These are phyloP conservation scores for Doryteuthis pealeii DNA, from an alignment of 1,140 invertebrate genomes.

Conservation along the genomic window DNA sequence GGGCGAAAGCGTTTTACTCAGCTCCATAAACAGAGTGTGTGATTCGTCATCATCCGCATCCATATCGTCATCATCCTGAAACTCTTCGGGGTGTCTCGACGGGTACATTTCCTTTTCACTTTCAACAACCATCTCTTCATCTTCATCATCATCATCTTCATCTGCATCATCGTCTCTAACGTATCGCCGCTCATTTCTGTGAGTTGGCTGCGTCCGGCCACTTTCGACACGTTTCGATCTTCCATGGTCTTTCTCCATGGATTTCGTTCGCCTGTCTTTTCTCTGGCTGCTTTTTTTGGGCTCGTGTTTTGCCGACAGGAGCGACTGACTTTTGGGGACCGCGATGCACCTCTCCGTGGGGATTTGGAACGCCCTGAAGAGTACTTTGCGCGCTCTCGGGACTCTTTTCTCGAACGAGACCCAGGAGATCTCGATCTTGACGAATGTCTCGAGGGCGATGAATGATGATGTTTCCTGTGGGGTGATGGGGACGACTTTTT, in stretches of 20 bases:
- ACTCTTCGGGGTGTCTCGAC: too few species aligned
- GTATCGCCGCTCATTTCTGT: too few species aligned
- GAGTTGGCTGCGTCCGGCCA: neutral
- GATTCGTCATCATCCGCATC: neutral
- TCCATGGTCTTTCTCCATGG: neutral
- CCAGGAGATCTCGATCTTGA: slow-evolving; percentile 3
- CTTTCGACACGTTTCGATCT: neutral
- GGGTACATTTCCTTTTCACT: too few species aligned
- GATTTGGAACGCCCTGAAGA: neutral
- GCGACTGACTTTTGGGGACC: neutral
- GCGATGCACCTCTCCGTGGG: neutral
- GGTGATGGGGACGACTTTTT: neutral
- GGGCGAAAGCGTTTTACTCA: slow-evolving; percentile 4
- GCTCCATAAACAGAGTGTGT: neutral
- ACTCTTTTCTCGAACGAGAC: neutral
- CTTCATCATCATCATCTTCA: too few species aligned
- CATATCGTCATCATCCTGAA: too few species aligned
- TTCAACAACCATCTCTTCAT: too few species aligned
- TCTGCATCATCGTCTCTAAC: too few species aligned
- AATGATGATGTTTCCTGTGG: neutral
- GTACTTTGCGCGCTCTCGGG: neutral
- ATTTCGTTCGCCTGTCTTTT: neutral
- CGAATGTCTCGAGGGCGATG: neutral
- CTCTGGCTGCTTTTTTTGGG: neutral
- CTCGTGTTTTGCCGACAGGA: neutral